phyloP scores from a whole-genome alignment of 64 coral and sea anemone genomes.

The Actinia equina region DNA sequence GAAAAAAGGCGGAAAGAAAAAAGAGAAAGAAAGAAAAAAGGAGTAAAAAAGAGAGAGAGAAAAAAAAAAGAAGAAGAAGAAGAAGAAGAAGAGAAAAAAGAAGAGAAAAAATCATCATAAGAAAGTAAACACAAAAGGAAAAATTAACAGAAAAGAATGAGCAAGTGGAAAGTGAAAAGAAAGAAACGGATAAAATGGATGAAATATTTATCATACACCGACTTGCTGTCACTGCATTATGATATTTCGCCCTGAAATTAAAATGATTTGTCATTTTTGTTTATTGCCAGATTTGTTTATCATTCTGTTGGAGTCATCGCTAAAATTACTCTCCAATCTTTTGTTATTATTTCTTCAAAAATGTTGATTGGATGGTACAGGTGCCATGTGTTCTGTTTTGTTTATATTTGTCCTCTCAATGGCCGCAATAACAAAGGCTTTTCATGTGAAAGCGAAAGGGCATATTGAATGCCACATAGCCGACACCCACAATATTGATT shows the following conservation, averaged over 20 bases:
- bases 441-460: constrained; percentile 15
- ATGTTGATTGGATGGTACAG: constrained; percentile 13
- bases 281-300: neutral
- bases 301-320: neutral
- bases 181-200: neutral
- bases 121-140: neutral
- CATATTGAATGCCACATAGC: neutral
- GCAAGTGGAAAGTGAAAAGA: neutral
- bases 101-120: neutral
- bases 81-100: neutral
- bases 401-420: constrained; percentile 15
- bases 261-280: too few species aligned
- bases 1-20: neutral
- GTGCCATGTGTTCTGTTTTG: constrained; percentile 25
- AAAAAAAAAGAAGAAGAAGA: neutral
- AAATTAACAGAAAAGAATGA: neutral
- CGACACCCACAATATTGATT: constrained; percentile 15
- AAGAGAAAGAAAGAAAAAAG: neutral
- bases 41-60: neutral
- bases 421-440: constrained; percentile 17
- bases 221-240: neutral
- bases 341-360: constrained; percentile 14
- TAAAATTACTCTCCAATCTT: constrained; percentile 12
- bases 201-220: neutral
- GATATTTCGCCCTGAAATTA: too few species aligned